These are phyloP conservation scores for Capreolus pygargus DNA, from an alignment of 2,113 vertebrate species.

Conservation along the genomic window DNA sequence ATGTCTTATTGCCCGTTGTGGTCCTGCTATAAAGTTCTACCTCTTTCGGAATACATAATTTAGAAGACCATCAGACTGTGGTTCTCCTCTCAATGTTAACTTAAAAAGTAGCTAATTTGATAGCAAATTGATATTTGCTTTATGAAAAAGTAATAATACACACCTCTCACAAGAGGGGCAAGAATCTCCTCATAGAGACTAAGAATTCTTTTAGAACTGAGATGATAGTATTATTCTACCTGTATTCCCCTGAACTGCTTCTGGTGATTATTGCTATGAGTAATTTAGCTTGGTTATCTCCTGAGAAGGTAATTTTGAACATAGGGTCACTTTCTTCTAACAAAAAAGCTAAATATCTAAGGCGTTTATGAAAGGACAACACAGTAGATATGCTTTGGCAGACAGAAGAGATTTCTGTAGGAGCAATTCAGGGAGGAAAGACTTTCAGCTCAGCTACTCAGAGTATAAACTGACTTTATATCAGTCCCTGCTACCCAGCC, in stretches of 20 bases:
- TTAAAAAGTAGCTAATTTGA: background rate
- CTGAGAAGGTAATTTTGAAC: constrained; percentile 25
- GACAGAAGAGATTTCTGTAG: background rate
- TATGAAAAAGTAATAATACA: background rate
- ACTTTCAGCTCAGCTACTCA: background rate
- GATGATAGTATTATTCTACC: background rate
- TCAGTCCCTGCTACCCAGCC: background rate
- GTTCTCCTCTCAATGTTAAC: background rate
- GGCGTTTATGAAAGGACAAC: background rate
- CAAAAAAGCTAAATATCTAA: background rate
- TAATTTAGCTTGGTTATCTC: constrained; percentile 40
- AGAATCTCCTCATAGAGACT: background rate
- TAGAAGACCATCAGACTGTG: constrained; percentile 1
- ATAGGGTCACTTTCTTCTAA: background rate
- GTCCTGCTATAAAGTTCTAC: background rate
- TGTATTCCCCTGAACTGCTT: constrained; percentile 9
- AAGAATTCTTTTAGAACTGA: constrained; percentile 39
- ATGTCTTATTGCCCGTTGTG: background rate
- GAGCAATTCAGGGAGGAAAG: background rate
- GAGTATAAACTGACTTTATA: background rate
- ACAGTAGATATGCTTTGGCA: background rate
- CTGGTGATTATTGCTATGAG: constrained; percentile 5
- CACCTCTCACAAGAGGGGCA: background rate
- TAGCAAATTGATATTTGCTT: constrained; percentile 12
- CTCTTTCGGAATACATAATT: constrained; percentile 27